Base-by-base conservation (phyloP, 2,113 vertebrate genomes). In the Micronycteris hirsuta region DNA sequence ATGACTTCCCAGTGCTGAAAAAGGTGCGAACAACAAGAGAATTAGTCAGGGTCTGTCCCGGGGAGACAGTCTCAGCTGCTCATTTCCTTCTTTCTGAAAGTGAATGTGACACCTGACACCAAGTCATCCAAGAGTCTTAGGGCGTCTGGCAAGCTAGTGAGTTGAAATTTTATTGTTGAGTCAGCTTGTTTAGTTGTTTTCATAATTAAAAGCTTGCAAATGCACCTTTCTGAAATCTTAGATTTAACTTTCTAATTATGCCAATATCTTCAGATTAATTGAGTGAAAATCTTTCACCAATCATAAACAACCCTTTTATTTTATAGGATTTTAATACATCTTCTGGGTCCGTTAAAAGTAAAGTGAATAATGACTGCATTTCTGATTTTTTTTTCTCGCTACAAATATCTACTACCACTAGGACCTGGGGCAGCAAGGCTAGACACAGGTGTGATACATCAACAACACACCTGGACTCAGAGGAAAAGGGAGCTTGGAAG, bases 71-170 rank as follows among this genome's bases (percentile, higher is more conserved):
- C 38, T 83, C 61, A 36, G 68, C 38, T 52, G 43, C 9, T 61
- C 41, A n/a, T 65, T 87, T 96, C 68, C 31, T 96, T 89, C 74
- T 81, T 63, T 52, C 31, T 80, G 70, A 93, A 74, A 68, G 54
- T 28, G 52, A 70, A 19, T 4, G 17, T 56, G 74, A 52, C 26
- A 68, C 9, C 12, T 31, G 70, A 87, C 47, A 22, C 7, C 36
- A 78, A n/a, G 4, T 73, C 61, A 70, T 68, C 31, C 63, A 63
- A 93, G 78, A 24, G 24, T 77, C 11, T 77, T 31, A 41, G 67
- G 41, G 45, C 58, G 16, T 88, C 36, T 26, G n/a, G n/a, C 52
- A 91, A 80, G 86, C 45, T 49, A n/a, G n/a, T 31, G 43, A 65
- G 52, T 17, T 49, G 8, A 36, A 88, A 26, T 77, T 78, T 67